Base-by-base conservation (phyloP, 1,140 invertebrate species). In the Triops longicaudatus region DNA sequence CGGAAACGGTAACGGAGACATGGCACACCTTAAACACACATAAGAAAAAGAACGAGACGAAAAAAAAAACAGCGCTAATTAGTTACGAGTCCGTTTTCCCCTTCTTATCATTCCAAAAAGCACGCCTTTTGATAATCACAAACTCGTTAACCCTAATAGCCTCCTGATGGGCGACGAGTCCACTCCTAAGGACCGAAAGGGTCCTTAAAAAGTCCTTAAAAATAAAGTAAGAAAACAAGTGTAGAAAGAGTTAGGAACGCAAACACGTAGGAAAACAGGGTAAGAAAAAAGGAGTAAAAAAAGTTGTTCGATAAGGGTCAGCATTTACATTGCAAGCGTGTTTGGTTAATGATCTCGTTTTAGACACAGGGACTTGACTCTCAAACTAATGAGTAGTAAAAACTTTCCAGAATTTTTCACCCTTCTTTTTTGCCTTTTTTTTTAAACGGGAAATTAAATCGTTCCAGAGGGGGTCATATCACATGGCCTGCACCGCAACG, bases 141-240 rank as follows among this genome's bases (percentile, higher is more conserved):
- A n/a, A 63, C 50, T 63, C 50, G 50, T 63, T 63, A 63, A 63
- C 50, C 50, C 17, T 63, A 63, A 63, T 63, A 17, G 50, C n/a
- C 22, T 63, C 50, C 50, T 63, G 50, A 17, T 63, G 50, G 22
- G 22, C 31, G 31, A 22, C 14, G 50, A 17, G 50, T n/a, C n/a
- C 14, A 22, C 50, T 63, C 6, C 50, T 63, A 37, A 37, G 31
- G 31, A 37, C 7, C 31, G 31, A 37, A 37, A 7, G 2, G 7
- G 31, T 7, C 31, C 7, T 37, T 7, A 37, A 7, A n/a, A n/a
- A n/a, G n/a, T n/a, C n/a, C n/a, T n/a, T n/a, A n/a, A n/a, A n/a
- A n/a, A n/a, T n/a, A n/a, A n/a, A n/a, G n/a, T n/a, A n/a, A n/a
- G n/a, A n/a, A n/a, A 37, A 37, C 31, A 37, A 37, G 31, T 37